Conservation (phyloP, 2,888 invertebrate genomes). For the Tyria jacobaeae region DNA sequence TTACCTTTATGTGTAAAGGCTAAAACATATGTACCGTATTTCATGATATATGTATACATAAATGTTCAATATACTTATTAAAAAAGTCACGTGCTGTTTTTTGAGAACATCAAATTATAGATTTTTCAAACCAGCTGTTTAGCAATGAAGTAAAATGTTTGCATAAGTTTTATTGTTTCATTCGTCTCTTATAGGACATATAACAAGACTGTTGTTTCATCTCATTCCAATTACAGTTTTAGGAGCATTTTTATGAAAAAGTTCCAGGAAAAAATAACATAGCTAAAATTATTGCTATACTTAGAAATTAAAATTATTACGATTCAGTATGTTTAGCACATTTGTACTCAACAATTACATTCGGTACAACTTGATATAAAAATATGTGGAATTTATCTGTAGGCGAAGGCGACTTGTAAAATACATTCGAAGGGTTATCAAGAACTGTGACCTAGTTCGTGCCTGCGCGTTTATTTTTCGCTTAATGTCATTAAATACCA, state of each 20-base stretch:
- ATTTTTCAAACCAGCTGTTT: not conserved
- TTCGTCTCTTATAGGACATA: too few species aligned
- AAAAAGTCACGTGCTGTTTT: conserved; percentile 3
- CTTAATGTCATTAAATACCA: conserved; percentile 14
- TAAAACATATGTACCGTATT: not conserved
- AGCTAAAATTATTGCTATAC: too few species aligned
- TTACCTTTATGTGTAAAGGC: too few species aligned
- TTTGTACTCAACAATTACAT: too few species aligned
- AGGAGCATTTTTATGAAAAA: too few species aligned
- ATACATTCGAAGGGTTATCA: conserved; percentile 15
- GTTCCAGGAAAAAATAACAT: too few species aligned
- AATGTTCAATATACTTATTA: not conserved
- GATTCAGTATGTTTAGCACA: too few species aligned
- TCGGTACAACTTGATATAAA: not conserved
- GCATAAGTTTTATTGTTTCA: conserved; percentile 3
- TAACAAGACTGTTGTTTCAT: too few species aligned
- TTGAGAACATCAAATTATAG: not conserved
- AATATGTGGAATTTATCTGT: conserved; percentile 13
- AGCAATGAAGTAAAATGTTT: not conserved
- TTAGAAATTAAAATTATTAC: too few species aligned
- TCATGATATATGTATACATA: too few species aligned
- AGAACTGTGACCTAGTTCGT: conserved; percentile 18
- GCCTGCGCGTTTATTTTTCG: conserved; percentile 6
- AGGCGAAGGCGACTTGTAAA: conserved; percentile 5
- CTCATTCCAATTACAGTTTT: too few species aligned